Base-by-base conservation (phyloP, 1,140 invertebrate species). In the Listronotus bonariensis region DNA sequence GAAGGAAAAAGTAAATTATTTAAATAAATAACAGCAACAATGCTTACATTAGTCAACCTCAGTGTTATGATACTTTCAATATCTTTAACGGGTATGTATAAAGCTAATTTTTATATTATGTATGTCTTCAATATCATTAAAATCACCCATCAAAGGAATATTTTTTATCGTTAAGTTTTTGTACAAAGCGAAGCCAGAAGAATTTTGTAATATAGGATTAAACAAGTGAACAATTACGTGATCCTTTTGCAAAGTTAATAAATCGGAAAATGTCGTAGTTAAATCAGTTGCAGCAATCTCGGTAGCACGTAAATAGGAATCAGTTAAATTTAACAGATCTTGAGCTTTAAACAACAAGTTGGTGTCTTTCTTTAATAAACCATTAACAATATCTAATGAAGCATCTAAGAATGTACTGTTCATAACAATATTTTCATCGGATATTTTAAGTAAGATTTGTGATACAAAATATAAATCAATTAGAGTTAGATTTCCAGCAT, bases 131-230 rank as follows among this genome's bases (percentile, higher is more conserved):
- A 84, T 59, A 6, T 82, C 78, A 20, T 78, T 67, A 14, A 82
- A 64, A 6, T 76, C 78, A 32, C 78, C 77, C 75, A 83, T 83
- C 14, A 41, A 73, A 68, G 65, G 76, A 80, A 51, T 84, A 68
- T 71, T 80, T 79, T 52, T 69, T 45, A 83, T 77, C 46, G 76
- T 49, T 15, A 46, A 43, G n/a, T 52, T 52, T 40, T 36, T 15
- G 46, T 79, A 78, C 32, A 86, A 40, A n/a, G 82, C 82, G 42
- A 87, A 71, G n/a, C 85, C 85, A 42, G 82, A 82, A 34, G 85
- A 74, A 68, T 86, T 85, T 40, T 80, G 82, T 32, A 77, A 64
- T 7, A 62, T 43, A 3, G 85, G 84, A 74, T 83, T 82, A 3
- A 82, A 81, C 38, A 81, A 74, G 71, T 84, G 83, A 55, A 77